Conservation (phyloP, 1,140 invertebrate genomes). For the Drosophila gunungcola region DNA sequence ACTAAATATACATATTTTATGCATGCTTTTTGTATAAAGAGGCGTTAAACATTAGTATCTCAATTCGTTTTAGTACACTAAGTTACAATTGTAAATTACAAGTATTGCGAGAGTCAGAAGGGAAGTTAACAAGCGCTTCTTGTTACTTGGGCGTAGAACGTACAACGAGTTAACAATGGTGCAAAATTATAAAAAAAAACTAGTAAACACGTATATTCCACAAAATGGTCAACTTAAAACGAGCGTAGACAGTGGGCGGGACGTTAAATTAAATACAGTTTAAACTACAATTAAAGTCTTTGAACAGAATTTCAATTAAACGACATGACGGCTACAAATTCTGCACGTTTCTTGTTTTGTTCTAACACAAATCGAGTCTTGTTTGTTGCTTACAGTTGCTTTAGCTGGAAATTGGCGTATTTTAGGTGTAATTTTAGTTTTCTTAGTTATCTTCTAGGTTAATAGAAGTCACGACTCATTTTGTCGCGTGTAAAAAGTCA, state of each 20-base stretch:
- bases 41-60: constrained; percentile 71
- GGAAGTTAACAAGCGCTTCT: constrained; percentile 48
- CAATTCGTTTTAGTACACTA: constrained; percentile 56
- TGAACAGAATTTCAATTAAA: constrained; percentile 57
- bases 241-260: constrained; percentile 45
- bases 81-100: constrained; percentile 65
- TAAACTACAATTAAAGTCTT: constrained; percentile 76
- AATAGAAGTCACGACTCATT: constrained; percentile 48
- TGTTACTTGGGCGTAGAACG: constrained; percentile 62
- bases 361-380: constrained; percentile 74
- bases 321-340: constrained; percentile 31
- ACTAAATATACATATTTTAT: constrained; percentile 54
- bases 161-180: constrained; percentile 77
- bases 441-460: constrained; percentile 19
- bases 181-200: constrained; percentile 37
- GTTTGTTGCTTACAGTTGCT: constrained; percentile 59
- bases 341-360: constrained; percentile 39
- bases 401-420: constrained; percentile 64
- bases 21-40: constrained; percentile 49
- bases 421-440: constrained; percentile 27
- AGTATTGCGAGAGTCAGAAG: constrained; percentile 63
- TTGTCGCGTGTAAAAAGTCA: constrained; percentile 65
- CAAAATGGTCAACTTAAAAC: constrained; percentile 57
- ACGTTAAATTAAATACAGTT: constrained; percentile 53
- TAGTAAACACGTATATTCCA: constrained; percentile 43